Conservation (phyloP, 2,888 invertebrate species). For the Ryuthela nishihirai region DNA sequence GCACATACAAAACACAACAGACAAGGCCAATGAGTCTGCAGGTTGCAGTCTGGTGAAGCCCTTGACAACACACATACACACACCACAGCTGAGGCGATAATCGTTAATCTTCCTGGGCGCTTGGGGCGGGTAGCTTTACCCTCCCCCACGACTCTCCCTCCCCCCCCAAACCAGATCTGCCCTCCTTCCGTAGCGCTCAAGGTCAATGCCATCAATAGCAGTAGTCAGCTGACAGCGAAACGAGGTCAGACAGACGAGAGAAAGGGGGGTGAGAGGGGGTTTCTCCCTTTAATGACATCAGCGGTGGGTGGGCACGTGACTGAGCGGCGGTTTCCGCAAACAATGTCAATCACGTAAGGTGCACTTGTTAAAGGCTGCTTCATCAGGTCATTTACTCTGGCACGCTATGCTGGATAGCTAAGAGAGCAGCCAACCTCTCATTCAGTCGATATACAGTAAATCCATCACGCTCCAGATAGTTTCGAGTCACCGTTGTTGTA, state of each 20-base stretch:
- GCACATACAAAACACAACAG: no score
- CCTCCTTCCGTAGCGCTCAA: constrained; percentile 9
- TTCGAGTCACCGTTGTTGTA: no score
- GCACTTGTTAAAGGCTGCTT: no score
- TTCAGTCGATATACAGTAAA: no score
- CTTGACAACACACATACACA: no score
- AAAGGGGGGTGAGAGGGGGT: constrained; percentile 4
- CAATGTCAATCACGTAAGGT: constrained; percentile 9
- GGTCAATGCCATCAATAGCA: constrained; percentile 32
- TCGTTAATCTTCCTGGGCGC: constrained; percentile 9
- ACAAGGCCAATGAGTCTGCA: no score
- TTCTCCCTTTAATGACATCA: constrained; percentile 21
- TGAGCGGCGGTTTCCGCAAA: constrained; percentile 1
- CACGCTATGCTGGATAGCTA: no score
- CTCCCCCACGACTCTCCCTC: constrained; percentile 4
- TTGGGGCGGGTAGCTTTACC: not conserved
- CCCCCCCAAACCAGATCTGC: no score
- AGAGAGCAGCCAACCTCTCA: no score
- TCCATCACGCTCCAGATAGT: no score
- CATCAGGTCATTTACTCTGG: no score
- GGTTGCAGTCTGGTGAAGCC: no score
- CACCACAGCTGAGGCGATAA: constrained; percentile 30
- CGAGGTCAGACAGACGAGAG: constrained; percentile 20
- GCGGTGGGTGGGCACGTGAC: constrained; percentile 12
- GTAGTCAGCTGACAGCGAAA: constrained; percentile 23